Conservation (phyloP, 2,797 vertebrate species). For the Stomatorhinus walkeri region DNA sequence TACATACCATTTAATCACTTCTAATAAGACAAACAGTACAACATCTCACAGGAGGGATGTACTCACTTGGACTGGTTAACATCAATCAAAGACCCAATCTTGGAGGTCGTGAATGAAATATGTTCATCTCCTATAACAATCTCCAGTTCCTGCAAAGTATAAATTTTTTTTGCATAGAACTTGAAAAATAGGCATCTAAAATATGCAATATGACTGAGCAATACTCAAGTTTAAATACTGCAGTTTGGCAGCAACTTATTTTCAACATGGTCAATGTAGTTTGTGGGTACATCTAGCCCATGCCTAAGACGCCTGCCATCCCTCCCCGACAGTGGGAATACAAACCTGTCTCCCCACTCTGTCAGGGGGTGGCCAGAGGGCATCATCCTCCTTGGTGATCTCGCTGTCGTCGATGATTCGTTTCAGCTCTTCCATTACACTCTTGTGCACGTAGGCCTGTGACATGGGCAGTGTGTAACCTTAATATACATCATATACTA, state of each 20-base stretch:
- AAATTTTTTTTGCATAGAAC: neutral
- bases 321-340: constrained; percentile 7
- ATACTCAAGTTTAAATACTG: neutral
- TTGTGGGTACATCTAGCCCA: neutral
- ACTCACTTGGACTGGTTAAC: constrained; percentile 98
- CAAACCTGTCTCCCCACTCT: constrained; percentile 93
- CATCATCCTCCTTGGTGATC: constrained; percentile 98
- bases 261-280: neutral
- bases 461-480: neutral
- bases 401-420: constrained; percentile 98
- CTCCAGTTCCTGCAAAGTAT: constrained; percentile 77
- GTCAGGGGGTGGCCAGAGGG: constrained; percentile 93
- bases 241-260: neutral
- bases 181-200: neutral
- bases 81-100: constrained; percentile 97
- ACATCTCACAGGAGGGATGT: neutral
- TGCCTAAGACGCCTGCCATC: neutral
- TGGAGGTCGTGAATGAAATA: constrained; percentile 98
- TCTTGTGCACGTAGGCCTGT: constrained; percentile 96
- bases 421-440: constrained; percentile 97
- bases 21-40: neutral
- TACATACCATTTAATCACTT: neutral
- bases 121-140: constrained; percentile 98
- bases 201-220: neutral
- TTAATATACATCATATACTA: neutral